phyloP scores from a whole-genome alignment of 1,140 invertebrate genomes.

The Drosophila bipectinata region DNA sequence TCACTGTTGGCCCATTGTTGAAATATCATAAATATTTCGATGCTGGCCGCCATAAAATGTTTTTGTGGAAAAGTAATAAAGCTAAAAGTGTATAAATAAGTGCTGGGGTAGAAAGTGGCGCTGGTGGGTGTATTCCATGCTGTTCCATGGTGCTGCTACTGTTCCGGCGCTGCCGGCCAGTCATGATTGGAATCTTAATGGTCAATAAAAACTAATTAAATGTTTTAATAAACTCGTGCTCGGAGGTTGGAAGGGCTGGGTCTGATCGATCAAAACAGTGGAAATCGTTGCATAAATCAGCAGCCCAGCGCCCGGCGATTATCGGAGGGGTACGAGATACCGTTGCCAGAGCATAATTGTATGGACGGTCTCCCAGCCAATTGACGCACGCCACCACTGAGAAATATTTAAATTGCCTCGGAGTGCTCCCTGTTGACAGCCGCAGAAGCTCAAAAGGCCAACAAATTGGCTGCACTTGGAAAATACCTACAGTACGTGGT shows the following conservation, averaged over 20 bases:
- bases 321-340: slow-evolving; percentile 32
- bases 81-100: slow-evolving; percentile 47
- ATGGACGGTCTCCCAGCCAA: slow-evolving; percentile 32
- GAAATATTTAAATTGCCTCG: slow-evolving; percentile 50
- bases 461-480: slow-evolving; percentile 18
- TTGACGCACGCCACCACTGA: slow-evolving; percentile 24
- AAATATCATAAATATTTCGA: slow-evolving; percentile 80
- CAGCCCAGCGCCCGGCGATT: slow-evolving; percentile 22
- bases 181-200: slow-evolving; percentile 75
- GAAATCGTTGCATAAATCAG: slow-evolving; percentile 67
- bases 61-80: slow-evolving; percentile 61
- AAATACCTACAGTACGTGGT: too few relatives aligned
- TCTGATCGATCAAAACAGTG: slow-evolving; percentile 61
- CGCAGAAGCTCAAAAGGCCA: slow-evolving; percentile 28
- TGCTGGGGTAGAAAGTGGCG: slow-evolving; percentile 55
- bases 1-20: slow-evolving; percentile 56
- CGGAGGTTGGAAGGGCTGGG: neutral
- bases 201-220: slow-evolving; percentile 75
- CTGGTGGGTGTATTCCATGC: slow-evolving; percentile 54
- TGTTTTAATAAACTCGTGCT: slow-evolving; percentile 38
- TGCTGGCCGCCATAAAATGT: slow-evolving; percentile 59
- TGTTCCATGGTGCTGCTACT: slow-evolving; percentile 36
- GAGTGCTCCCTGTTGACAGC: slow-evolving; percentile 51
- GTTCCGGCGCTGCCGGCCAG: slow-evolving; percentile 45
- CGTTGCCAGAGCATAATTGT: neutral